Conservation (phyloP, 2,888 invertebrate species). For the Leptinotarsa peninsularis region DNA sequence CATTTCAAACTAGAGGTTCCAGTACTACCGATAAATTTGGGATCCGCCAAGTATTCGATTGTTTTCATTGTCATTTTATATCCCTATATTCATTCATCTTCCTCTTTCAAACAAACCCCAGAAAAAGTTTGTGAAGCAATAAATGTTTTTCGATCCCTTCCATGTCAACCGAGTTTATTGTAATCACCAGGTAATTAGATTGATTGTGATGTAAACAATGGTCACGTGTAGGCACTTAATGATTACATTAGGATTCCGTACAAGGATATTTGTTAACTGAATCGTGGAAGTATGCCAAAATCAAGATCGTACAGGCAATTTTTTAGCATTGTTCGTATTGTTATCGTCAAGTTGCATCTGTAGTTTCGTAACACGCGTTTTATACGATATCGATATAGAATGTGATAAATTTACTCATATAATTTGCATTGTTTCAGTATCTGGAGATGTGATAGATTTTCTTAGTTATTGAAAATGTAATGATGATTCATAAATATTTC, state of each 20-base stretch:
- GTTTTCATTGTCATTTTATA: too few relatives aligned
- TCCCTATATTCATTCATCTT: too few relatives aligned
- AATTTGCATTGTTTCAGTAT: too few relatives aligned
- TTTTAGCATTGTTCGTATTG: not conserved
- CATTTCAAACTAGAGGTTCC: too few relatives aligned
- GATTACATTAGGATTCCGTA: slow-evolving; percentile 21
- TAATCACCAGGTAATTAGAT: slow-evolving; percentile 10
- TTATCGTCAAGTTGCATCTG: not conserved
- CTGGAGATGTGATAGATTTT: too few relatives aligned
- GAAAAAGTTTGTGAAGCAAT: too few relatives aligned
- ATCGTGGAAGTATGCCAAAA: slow-evolving; percentile 8
- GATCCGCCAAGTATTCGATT: too few relatives aligned
- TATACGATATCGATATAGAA: not conserved
- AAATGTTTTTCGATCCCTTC: not conserved
- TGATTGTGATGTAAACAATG: slow-evolving; percentile 18
- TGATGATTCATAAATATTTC: too few relatives aligned
- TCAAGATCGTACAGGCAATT: slow-evolving; percentile 6
- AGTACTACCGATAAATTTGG: too few relatives aligned
- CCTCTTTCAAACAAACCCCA: too few relatives aligned
- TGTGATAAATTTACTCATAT: not conserved
- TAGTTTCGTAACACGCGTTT: not conserved
- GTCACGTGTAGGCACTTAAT: slow-evolving; percentile 23
- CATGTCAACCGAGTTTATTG: not conserved
- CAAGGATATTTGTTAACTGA: slow-evolving; percentile 13
- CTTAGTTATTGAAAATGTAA: too few relatives aligned